Evolutionary conservation across 2,113 vertebrate genomes (phyloP).

Genomic region (Nannospalax galili): DNA sequence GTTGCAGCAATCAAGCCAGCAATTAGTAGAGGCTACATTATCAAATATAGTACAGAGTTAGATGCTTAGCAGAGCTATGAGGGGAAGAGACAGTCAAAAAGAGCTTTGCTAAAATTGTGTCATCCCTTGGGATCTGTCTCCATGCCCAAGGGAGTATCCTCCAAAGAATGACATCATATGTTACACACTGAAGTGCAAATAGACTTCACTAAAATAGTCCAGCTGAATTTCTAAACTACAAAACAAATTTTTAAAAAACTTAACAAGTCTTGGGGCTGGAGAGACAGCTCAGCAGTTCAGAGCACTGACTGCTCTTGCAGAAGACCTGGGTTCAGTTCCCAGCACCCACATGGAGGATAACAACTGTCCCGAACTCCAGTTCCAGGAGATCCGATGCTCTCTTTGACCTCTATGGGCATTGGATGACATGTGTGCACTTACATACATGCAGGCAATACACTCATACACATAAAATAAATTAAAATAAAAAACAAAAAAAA

Average conservation of each 20-base stretch:
- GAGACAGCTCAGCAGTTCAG: no score
- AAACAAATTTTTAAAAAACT: not conserved
- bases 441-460: no score
- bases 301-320: no score
- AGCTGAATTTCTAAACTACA: slow-evolving; percentile 12
- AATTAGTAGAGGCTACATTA: not conserved
- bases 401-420: no score
- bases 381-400: no score
- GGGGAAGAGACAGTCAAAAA: not conserved
- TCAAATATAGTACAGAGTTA: not conserved
- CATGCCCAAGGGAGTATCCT: not conserved
- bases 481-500: not conserved
- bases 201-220: slow-evolving; percentile 29
- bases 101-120: not conserved
- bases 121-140: not conserved
- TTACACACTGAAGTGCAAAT: not conserved
- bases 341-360: no score
- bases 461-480: no score
- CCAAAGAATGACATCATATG: slow-evolving; percentile 1
- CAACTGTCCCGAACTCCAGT: no score
- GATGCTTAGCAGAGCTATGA: not conserved
- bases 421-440: no score
- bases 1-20: not conserved
- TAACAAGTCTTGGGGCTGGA: no score
- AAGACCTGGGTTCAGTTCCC: no score